Conservation (phyloP, 2,797 vertebrate species). For the Apogon hyalosoma region DNA sequence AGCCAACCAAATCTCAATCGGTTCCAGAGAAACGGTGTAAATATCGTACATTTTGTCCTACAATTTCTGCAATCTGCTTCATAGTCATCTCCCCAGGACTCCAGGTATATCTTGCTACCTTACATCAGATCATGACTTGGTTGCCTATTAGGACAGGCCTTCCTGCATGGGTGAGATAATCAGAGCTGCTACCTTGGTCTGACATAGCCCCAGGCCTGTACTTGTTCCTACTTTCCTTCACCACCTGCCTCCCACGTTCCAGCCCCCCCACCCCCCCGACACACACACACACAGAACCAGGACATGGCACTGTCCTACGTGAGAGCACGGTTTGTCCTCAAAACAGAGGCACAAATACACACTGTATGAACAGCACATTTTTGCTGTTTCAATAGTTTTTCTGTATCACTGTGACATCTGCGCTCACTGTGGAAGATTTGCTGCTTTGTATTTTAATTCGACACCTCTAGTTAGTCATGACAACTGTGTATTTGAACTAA, state of each 20-base stretch:
- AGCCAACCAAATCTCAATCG: too few species aligned
- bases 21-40: constrained; percentile 14
- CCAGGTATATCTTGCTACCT: constrained; percentile 45
- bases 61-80: constrained; percentile 18
- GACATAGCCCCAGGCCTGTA: constrained; percentile 72
- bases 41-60: constrained; percentile 17
- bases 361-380: constrained; percentile 7
- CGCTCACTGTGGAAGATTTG: not conserved
- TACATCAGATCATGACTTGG: constrained; percentile 55
- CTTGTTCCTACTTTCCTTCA: constrained; percentile 66
- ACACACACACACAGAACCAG: constrained; percentile 55
- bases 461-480: too few species aligned
- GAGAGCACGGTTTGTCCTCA: constrained; percentile 63
- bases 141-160: constrained; percentile 38
- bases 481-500: constrained; percentile 6
- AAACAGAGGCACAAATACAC: constrained; percentile 55
- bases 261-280: constrained; percentile 43
- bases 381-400: constrained; percentile 25
- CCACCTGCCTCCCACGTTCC: constrained; percentile 70
- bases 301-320: constrained; percentile 52
- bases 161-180: constrained; percentile 67
- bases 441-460: not conserved
- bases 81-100: constrained; percentile 19
- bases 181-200: constrained; percentile 73
- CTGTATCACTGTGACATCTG: not conserved